Conservation (phyloP, 2,888 invertebrate genomes). For the Hirudinaria manillensis region DNA sequence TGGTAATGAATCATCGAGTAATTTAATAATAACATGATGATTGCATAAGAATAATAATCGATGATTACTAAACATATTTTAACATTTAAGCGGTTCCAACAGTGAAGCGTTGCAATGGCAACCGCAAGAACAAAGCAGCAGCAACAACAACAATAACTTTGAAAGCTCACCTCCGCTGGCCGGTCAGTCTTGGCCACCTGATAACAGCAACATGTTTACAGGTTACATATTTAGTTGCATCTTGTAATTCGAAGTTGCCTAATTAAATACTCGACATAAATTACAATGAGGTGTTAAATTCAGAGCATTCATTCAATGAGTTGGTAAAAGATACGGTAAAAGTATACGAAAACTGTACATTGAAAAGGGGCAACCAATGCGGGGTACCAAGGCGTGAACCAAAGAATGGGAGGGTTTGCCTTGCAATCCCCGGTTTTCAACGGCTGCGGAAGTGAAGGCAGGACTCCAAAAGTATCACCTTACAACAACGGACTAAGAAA, state of each 20-base stretch:
- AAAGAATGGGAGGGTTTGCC: background rate
- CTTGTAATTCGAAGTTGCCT: no score
- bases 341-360: background rate
- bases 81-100: no score
- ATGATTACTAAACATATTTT: no score
- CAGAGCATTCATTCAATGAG: no score
- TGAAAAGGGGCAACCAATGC: background rate
- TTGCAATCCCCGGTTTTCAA: slow-evolving; percentile 2
- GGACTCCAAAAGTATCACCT: background rate
- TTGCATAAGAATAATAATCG: no score
- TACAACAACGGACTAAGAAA: background rate
- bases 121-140: background rate
- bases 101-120: slow-evolving; percentile 15
- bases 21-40: no score
- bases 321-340: no score
- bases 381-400: background rate
- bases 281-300: no score
- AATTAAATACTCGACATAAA: no score
- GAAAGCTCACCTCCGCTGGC: background rate
- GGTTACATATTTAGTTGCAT: background rate
- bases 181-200: slow-evolving; percentile 2
- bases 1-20: no score
- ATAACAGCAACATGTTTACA: slow-evolving; percentile 18
- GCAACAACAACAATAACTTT: slow-evolving; percentile 1
- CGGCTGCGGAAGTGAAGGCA: background rate